These are phyloP conservation scores for Ormyrus pomaceus DNA, from an alignment of 2,888 invertebrate genomes.

Conservation along the genomic window DNA sequence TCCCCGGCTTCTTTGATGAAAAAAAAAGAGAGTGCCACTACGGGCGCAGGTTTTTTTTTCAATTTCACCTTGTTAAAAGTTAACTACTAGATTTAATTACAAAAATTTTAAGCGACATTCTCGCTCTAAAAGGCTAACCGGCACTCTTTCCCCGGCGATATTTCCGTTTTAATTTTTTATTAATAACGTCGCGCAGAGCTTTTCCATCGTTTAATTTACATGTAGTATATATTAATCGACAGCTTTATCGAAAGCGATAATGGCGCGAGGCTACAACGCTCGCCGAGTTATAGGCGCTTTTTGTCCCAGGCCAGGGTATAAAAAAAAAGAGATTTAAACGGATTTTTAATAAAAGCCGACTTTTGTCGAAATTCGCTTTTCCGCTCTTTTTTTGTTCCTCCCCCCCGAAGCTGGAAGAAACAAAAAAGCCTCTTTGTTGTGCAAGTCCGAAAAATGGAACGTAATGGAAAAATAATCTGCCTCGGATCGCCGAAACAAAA, in stretches of 20 bases:
- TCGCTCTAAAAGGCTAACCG: neutral
- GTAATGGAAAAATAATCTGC: neutral
- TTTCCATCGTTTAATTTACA: neutral
- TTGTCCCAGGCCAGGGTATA: no score
- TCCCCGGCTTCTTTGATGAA: neutral
- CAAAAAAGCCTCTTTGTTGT: no score
- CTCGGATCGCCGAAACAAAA: neutral
- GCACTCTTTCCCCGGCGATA: neutral
- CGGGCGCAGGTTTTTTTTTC: conserved; percentile 6
- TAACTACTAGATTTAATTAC: conserved; percentile 23
- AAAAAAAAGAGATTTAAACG: no score
- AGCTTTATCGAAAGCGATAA: no score
- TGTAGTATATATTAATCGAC: neutral
- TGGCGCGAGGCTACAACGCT: no score
- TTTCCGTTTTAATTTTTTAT: neutral
- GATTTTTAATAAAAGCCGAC: no score
- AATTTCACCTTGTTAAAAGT: conserved; percentile 22
- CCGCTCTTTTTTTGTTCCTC: no score
- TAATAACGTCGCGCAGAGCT: neutral
- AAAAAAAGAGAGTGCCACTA: neutral
- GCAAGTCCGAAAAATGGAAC: neutral
- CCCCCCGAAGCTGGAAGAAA: no score
- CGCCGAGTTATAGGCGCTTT: no score
- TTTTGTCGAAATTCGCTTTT: no score
- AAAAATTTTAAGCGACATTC: conserved; percentile 12